Base-by-base conservation (phyloP, 2,797 vertebrate species). In the Botia kubotai region DNA sequence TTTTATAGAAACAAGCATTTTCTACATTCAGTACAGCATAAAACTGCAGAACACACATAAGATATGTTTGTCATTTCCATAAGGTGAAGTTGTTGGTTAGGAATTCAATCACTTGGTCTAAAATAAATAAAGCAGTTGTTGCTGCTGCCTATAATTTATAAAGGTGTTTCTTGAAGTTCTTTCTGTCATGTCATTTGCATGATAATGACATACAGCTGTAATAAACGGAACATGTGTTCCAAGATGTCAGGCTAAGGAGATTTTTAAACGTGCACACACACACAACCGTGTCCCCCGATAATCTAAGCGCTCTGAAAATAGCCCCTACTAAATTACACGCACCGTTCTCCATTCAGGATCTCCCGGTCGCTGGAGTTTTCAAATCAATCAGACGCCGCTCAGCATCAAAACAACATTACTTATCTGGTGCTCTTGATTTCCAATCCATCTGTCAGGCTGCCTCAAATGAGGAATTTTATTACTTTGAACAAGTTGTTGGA, bases 341-440 rank as follows among this genome's bases (percentile, higher is more conserved):
- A 86, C 82, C 90, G 89, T 88, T 89, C 89, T 88, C 82, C 86
- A 85, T 89, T 86, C 79, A 84, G 82, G 84, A 80, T 80, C 79
- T 52, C 86, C 88, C 87, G 90, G 90, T 93, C 89, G 89, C 83
- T 77, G 82, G 90, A 92, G 88, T 93, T 94, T 93, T 90, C 86
- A 90, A 94, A 94, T 94, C 92, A 92, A 93, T 94, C 93, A 91
- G 87, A 73, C 67, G 39, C 89, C 89, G 90, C 91, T 90, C 89
- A 88, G 89, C 90, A 94, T 95, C 93, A 94, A 93, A 93, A 94
- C 92, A 89, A 89, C 93, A 94, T 95, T 93, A 94, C 92, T 94
- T 94, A 93, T 93, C 92, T 90, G 88, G 90, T 89, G 90, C 89
- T 93, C 92, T 95, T 94, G 93, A 94, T 94, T 94, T 93, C 87